phyloP scores from a whole-genome alignment of 30 jellyfish, hydroid and myxozoan species.

The Mastigias papua region DNA sequence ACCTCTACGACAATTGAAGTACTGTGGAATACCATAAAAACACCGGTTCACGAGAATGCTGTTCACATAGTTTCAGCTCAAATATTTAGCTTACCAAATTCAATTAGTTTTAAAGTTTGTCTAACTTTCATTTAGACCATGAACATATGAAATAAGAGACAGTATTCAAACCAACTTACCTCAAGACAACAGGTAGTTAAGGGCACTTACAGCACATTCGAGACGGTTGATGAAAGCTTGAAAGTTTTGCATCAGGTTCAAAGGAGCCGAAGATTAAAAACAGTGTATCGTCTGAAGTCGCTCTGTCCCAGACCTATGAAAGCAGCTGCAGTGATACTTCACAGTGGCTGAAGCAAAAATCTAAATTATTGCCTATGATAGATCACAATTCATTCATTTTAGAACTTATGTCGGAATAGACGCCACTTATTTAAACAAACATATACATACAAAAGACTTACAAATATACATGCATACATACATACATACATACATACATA shows the following conservation, averaged over 20 bases:
- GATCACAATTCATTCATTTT: neutral
- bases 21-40: too few species aligned
- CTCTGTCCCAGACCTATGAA: conserved; percentile 18
- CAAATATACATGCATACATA: neutral
- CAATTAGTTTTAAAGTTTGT: too few species aligned
- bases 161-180: neutral
- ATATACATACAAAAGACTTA: neutral
- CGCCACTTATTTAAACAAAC: neutral
- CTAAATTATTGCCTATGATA: neutral
- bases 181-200: neutral
- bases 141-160: too few species aligned
- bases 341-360: conserved; percentile 28
- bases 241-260: neutral
- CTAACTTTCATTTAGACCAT: too few species aligned
- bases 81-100: too few species aligned
- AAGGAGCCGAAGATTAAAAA: conserved; percentile 1
- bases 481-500: neutral
- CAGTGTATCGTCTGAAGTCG: neutral
- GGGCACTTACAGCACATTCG: neutral
- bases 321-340: conserved; percentile 53
- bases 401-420: too few species aligned
- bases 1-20: neutral
- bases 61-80: neutral
- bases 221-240: neutral
- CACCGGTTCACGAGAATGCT: too few species aligned